Base-by-base conservation (phyloP, 2,113 vertebrate genomes). In the Hystrix cristata region DNA sequence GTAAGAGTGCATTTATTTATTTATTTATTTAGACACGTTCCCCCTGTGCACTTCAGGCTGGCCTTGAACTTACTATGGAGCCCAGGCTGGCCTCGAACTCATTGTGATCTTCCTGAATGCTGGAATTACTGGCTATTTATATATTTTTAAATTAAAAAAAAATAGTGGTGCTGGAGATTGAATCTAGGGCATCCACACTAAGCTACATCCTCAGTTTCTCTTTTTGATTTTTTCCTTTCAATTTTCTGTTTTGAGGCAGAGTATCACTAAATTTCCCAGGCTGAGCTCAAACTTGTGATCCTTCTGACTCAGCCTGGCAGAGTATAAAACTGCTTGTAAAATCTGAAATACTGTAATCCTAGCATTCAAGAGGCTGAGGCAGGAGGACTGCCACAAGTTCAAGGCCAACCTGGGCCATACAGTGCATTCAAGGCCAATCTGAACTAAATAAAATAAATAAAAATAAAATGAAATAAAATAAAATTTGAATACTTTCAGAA, bases 401-500 rank as follows among this genome's bases (percentile, higher is more conserved):
- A 71, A 76, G 46, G 48, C 43, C 46, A 76, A 14, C 12, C 46
- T 48, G 46, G n/a, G 72, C 72, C 72, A 29, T 48, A 51, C 25
- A 76, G 25, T 76, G 23, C 46, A 15, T 7, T 27, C 12, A 48
- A 51, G 43, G 10, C 69, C 43, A 76, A 48, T 48, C 48, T 51
- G 46, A 76, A 76, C 72, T 76, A 76, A 43, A 76, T 51, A 27
- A 78, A 51, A 14, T 48, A 38, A 38, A 38, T 38, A 38, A 48
- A 48, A 76, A 29, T 48, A 97, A 89, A 92, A 92, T 59, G 38
- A 78, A 51, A 14, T 48, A 48, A 48, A 76, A 29, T 48, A 97
- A 89, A 92, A 92, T 59, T 25, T 59, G 72, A 94, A 92, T 51
- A 83, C 57, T 92, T 95, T 92, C 71, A 57, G 48, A 87, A 90